These are phyloP conservation scores for Melieria picta DNA, from an alignment of 2,888 invertebrate genomes.

Conservation along the genomic window DNA sequence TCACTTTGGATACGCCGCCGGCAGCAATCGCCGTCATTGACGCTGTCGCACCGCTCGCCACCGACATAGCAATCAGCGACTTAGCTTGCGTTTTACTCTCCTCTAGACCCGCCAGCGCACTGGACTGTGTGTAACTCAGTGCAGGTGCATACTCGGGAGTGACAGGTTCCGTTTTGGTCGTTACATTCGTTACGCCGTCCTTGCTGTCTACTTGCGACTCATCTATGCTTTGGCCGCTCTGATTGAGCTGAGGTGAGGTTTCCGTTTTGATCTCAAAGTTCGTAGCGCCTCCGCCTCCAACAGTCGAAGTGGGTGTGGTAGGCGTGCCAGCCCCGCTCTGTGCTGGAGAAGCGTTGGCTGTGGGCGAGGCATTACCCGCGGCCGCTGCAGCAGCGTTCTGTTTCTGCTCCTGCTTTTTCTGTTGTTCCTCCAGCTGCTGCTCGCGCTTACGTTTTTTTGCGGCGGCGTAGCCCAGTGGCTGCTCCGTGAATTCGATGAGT, in stretches of 20 bases:
- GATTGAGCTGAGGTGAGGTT: constrained; percentile 37
- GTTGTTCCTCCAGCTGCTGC: constrained; percentile 76
- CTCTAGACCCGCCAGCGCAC: constrained; percentile 54
- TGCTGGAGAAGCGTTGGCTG: constrained; percentile 47
- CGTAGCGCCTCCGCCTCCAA: constrained; percentile 41
- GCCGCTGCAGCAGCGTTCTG: constrained; percentile 62
- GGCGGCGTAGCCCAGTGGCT: constrained; percentile 84
- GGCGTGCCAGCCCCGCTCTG: constrained; percentile 47
- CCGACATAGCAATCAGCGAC: constrained; percentile 44
- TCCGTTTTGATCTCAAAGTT: constrained; percentile 58
- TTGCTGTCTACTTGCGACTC: constrained; percentile 45
- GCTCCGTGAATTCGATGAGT: constrained; percentile 91
- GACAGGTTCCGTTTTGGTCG: constrained; percentile 61
- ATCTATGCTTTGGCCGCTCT: constrained; percentile 49
- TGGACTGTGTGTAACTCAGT: constrained; percentile 72
- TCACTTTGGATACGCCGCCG: constrained; percentile 33
- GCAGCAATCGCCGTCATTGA: constrained; percentile 27
- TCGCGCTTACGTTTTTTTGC: constrained; percentile 89
- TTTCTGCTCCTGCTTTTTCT: constrained; percentile 71
- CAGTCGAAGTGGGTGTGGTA: constrained; percentile 57
- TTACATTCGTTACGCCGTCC: constrained; percentile 50
- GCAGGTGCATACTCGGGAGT: constrained; percentile 89
- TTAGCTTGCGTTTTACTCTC: constrained; percentile 47
- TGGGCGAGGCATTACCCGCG: constrained; percentile 57
- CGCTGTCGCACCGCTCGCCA: constrained; percentile 19